phyloP scores from a whole-genome alignment of 2,797 vertebrate genomes.

The Eupleurogrammus muticus region DNA sequence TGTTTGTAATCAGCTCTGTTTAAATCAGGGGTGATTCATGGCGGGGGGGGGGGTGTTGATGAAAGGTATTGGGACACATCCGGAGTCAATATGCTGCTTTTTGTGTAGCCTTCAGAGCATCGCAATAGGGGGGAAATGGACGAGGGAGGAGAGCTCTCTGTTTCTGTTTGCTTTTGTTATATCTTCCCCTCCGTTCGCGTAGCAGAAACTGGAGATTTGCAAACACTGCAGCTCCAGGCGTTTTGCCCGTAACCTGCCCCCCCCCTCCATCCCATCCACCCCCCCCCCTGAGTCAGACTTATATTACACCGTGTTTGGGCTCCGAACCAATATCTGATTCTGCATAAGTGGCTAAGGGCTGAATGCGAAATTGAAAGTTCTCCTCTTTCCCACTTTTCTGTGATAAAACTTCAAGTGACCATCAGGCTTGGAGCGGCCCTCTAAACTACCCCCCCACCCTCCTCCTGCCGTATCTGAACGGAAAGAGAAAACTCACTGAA shows the following conservation, averaged over 20 bases:
- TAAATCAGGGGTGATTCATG: constrained; percentile 54
- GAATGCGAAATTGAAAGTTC: constrained; percentile 24
- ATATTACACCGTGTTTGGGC: constrained; percentile 29
- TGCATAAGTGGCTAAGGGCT: constrained; percentile 26
- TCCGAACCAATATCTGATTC: constrained; percentile 45
- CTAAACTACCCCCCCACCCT: constrained; percentile 10
- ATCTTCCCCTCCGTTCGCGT: constrained; percentile 37
- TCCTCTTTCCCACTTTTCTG: constrained; percentile 45
- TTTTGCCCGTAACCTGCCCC: constrained; percentile 37
- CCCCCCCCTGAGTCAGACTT: constrained; percentile 22
- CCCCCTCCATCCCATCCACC: no score
- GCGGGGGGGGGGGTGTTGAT: constrained; percentile 34
- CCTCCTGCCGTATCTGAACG: constrained; percentile 1
- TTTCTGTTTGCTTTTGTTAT: constrained; percentile 38
- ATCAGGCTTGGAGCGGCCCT: constrained; percentile 19
- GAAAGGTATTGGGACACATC: constrained; percentile 54
- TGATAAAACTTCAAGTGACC: constrained; percentile 25
- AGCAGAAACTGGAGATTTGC: constrained; percentile 41
- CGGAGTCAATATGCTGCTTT: constrained; percentile 60
- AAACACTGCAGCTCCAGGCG: constrained; percentile 48
- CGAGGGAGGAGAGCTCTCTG: constrained; percentile 39
- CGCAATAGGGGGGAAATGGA: constrained; percentile 37
- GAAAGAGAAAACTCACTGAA: constrained; percentile 49
- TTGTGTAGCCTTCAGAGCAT: constrained; percentile 67
- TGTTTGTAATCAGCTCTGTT: constrained; percentile 52